Base-by-base conservation (phyloP, 2,797 vertebrate species). In the Hippopotamyrus pictus region DNA sequence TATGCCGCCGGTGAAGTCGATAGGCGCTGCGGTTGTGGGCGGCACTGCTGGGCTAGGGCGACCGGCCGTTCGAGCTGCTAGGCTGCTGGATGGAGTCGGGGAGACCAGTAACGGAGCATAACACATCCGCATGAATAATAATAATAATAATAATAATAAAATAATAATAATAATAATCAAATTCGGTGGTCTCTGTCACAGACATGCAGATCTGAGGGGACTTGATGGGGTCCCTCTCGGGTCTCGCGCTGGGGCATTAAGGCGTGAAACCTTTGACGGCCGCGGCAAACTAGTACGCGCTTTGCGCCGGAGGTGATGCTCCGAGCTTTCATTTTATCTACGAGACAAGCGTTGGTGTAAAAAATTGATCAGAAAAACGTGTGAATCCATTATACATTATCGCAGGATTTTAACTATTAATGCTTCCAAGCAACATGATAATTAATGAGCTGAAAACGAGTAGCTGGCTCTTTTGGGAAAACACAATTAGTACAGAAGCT, bases 361-460 rank as follows among this genome's bases (percentile, higher is more conserved):
- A 97, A 97, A 96, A 96, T 96, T 91, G 93, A 97, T 96, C 94
- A 89, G 90, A 94, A 94, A 62, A 92, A 93, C 93, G 93, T 94
- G 95, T 94, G 92, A 94, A 96, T 92, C 92, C 92, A 96, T 96
- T 96, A 95, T 92, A 94, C 92, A 95, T 95, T 94, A 95, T 95
- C 92, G 93, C 94, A 93, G 94, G 90, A 93, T 95, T 93, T 96
- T 95, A 97, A 96, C 93, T 93, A 97, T 97, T 97, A 96, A 97
- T 97, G 96, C 96, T 96, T 96, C 94, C 93, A 91, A 93, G 94
- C 93, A 94, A 94, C 94, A 93, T 91, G 89, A 93, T 95, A 95
- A 96, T 96, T 97, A 96, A 97, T 94, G 95, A 96, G 95, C 94
- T 94, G 93, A 94, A 96, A 95, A 94, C 93, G 94, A 95, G 94